Evolutionary conservation across 2,113 vertebrate genomes (phyloP).

Genomic region (Apaloderma vittatum): DNA sequence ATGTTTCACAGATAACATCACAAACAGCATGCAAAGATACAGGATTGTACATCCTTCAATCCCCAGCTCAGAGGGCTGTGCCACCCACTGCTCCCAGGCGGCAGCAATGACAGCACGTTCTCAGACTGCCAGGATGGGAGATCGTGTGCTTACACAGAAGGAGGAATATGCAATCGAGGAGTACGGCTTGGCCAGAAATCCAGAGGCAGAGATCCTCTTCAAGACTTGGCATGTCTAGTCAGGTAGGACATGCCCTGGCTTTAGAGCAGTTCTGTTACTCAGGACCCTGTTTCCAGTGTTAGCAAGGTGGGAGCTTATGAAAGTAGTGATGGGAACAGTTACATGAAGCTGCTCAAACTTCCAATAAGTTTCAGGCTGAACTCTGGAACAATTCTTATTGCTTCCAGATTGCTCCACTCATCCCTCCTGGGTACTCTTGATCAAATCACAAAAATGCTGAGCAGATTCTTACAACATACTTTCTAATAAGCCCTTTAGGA

Average conservation of each 20-base stretch:
- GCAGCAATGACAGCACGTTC: not conserved
- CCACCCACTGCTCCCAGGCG: not conserved
- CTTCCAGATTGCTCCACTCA: conserved; percentile 15
- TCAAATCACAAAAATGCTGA: conserved; percentile 49
- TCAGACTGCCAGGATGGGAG: not conserved
- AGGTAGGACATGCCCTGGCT: not conserved
- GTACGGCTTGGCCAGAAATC: not conserved
- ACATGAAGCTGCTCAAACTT: not conserved
- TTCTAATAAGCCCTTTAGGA: conserved; percentile 58
- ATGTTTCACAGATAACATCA: not conserved
- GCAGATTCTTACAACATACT: conserved; percentile 36
- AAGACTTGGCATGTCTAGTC: not conserved
- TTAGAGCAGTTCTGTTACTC: not conserved
- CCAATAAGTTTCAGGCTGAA: not conserved
- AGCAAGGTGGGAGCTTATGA: not conserved
- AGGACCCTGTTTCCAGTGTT: not conserved
- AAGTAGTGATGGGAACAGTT: not conserved
- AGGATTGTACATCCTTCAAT: not conserved
- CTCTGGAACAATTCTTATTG: conserved; percentile 45
- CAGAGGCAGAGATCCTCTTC: not conserved
- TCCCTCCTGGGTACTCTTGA: conserved; percentile 7
- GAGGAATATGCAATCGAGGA: not conserved
- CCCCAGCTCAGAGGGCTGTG: not conserved
- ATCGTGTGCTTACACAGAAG: not conserved
- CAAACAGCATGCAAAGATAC: not conserved